Base-by-base conservation (phyloP, 2,888 invertebrate species). In the Argyresthia albistria region DNA sequence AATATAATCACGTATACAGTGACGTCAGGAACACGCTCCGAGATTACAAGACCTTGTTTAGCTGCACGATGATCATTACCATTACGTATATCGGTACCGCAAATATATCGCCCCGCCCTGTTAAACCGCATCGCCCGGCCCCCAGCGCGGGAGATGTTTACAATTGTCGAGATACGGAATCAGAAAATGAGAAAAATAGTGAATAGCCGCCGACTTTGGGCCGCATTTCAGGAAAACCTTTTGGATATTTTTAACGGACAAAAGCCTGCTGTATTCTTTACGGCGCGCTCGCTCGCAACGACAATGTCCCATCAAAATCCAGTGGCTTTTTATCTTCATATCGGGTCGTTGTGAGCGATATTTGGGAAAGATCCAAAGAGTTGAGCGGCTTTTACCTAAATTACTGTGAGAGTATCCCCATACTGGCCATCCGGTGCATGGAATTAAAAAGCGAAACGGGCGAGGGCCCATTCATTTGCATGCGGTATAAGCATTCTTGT, bases 331-430 rank as follows among this genome's bases (percentile, higher is more conserved):
- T 75, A 70, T 71, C 70, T 73, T 64, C 64, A 63, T 67, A 68
- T 70, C 62, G 68, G 25, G 70, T 58, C 63, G 61, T 63, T 64
- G 53, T 57, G 60, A 59, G 61, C 60, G 60, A 60, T 69, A 70
- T 76, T 75, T 73, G 74, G 73, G 70, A 65, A 66, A 66, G 66
- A 67, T 73, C 67, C 70, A 72, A 71, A 66, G 64, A 71, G 70
- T 76, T 74, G 64, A 70, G 62, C 57, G 60, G 77, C 79, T 83
- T 76, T 83, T 71, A 80, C 69, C 64, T 57, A 71, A 80, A 81
- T 80, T 66, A 72, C 66, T 62, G 57, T 54, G 61, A 63, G 61
- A 62, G 58, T 59, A 58, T 57, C 57, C 43, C 46, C 35, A 46
- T 54, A 58, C 51, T 58, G 56, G 57, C 58, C 58, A 60, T 55